phyloP scores from a whole-genome alignment of 2,113 vertebrate genomes.

The Galemys pyrenaicus region DNA sequence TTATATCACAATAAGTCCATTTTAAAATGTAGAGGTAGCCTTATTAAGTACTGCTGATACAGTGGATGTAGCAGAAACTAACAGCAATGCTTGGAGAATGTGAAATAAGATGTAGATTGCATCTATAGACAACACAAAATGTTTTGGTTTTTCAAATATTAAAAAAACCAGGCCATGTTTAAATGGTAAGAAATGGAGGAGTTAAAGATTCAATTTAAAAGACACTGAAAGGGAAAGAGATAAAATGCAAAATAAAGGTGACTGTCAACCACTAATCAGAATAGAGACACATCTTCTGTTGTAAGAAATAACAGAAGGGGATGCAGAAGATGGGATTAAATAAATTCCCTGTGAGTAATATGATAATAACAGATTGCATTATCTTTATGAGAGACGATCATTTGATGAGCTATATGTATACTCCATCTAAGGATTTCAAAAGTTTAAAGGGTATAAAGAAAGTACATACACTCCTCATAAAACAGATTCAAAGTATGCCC shows the following conservation, averaged over 20 bases:
- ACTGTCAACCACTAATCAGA: not conserved
- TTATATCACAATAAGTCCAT: too few species aligned
- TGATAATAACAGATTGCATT: not conserved
- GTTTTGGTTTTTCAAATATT: not conserved
- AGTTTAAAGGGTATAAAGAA: not conserved
- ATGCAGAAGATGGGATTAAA: not conserved
- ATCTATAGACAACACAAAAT: not conserved
- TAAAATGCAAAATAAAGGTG: not conserved
- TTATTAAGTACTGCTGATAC: too few species aligned
- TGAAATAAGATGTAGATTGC: not conserved
- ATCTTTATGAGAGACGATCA: not conserved
- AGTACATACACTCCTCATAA: not conserved
- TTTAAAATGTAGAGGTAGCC: too few species aligned
- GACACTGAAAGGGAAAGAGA: not conserved
- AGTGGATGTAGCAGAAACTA: too few species aligned
- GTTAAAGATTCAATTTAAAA: not conserved
- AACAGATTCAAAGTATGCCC: not conserved
- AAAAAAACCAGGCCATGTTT: not conserved
- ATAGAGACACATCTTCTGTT: not conserved
- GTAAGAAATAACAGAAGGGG: not conserved
- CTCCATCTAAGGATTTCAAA: not conserved
- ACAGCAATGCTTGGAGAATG: not conserved
- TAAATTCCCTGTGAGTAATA: not conserved
- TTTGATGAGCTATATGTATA: not conserved
- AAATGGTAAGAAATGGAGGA: not conserved